A percentile compares a stretch with the other conserved stretches of the same genome.
Evolutionary conservation across 2,113 vertebrate genomes (phyloP).

Genomic region (Nycticebus coucang): DNA sequence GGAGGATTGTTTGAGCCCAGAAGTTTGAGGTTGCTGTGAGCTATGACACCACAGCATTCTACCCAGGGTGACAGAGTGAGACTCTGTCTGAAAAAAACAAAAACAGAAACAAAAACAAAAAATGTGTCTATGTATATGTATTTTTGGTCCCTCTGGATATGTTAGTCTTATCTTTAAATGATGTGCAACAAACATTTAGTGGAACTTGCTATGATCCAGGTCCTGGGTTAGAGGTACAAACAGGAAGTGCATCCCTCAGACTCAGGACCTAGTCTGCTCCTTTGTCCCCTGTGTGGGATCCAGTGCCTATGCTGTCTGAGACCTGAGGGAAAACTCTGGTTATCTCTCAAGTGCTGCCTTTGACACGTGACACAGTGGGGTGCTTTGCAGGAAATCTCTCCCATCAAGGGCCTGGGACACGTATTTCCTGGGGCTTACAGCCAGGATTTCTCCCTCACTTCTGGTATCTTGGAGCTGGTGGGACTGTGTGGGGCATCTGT

Average conservation of each 20-base stretch:
- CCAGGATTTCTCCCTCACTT: not conserved
- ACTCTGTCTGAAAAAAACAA: too few species aligned
- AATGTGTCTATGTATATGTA: too few species aligned
- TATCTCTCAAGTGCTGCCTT: not conserved
- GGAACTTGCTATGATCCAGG: not conserved
- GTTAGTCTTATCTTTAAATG: not conserved
- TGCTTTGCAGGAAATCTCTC: not conserved
- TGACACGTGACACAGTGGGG: not conserved
- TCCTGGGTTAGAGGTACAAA: not conserved
- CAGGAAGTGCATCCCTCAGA: not conserved
- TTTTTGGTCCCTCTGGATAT: too few species aligned
- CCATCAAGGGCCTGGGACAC: not conserved
- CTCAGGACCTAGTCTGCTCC: too few species aligned
- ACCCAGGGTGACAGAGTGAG: too few species aligned
- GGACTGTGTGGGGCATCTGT: not conserved
- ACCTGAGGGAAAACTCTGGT: not conserved
- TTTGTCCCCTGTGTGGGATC: not conserved
- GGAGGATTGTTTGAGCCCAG: too few species aligned
- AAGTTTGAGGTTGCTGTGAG: too few species aligned
- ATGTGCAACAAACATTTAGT: not conserved
- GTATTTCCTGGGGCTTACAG: not conserved
- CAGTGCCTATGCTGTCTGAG: not conserved
- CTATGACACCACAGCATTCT: too few species aligned
- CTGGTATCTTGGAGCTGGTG: conserved; percentile 4
- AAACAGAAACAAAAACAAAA: too few species aligned